phyloP scores from a whole-genome alignment of 37 sponge, comb jelly and placozoan species.

The Bolinopsis microptera region DNA sequence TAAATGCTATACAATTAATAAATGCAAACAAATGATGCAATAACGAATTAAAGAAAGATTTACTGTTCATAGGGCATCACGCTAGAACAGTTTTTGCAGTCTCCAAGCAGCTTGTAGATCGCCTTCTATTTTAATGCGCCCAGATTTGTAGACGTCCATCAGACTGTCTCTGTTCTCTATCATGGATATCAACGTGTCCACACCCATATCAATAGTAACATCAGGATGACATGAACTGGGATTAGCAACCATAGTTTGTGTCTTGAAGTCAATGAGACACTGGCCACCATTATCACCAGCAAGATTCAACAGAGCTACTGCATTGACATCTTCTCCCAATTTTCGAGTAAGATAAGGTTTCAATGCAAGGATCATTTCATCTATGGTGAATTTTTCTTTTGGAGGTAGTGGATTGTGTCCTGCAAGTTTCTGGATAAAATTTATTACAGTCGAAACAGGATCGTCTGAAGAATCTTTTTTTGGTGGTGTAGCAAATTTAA shows the following conservation, averaged over 20 bases:
- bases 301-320: constrained; percentile 7
- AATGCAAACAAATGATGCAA: too few species aligned
- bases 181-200: neutral
- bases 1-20: too few species aligned
- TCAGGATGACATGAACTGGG: constrained; percentile 1
- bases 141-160: neutral
- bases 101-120: neutral
- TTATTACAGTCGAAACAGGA: neutral
- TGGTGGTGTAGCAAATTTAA: constrained; percentile 25
- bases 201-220: constrained; percentile 34
- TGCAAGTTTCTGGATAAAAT: constrained; percentile 43
- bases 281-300: constrained; percentile 28
- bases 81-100: constrained; percentile 20
- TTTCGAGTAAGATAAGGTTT: constrained; percentile 2
- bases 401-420: constrained; percentile 45
- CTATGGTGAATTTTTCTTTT: constrained; percentile 20
- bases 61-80: too few species aligned
- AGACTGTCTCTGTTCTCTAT: constrained; percentile 21
- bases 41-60: too few species aligned
- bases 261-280: constrained; percentile 47
- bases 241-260: neutral
- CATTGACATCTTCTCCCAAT: neutral
- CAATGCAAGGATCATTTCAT: neutral
- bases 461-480: neutral
- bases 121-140: constrained; percentile 15